Conservation (phyloP, 2,797 vertebrate genomes). For the Tinamus major region DNA sequence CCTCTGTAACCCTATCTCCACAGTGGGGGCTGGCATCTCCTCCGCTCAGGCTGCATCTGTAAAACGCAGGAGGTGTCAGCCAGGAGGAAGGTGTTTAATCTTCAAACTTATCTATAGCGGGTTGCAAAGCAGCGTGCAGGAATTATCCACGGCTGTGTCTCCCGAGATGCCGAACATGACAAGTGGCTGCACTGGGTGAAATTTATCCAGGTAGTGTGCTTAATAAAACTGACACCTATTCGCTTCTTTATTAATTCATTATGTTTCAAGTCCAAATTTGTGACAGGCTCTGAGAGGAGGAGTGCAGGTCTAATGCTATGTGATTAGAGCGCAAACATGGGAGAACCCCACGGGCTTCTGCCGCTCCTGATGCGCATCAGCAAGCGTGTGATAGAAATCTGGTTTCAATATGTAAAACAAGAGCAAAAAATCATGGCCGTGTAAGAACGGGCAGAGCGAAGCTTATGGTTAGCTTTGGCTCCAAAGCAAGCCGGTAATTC, state of each 20-base stretch:
- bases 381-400: not conserved
- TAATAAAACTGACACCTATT: slow-evolving; percentile 54
- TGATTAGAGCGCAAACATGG: fast-evolving
- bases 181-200: slow-evolving; percentile 19
- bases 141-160: slow-evolving; percentile 51
- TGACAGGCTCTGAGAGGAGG: slow-evolving; percentile 50
- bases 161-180: slow-evolving; percentile 37
- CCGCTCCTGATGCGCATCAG: not conserved
- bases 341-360: not conserved
- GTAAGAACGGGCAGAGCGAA: not conserved
- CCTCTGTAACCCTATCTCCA: slow-evolving; percentile 33
- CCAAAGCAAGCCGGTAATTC: not conserved
- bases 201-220: slow-evolving; percentile 38
- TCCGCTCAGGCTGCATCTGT: not conserved
- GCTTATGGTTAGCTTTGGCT: not conserved
- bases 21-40: not conserved
- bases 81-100: slow-evolving; percentile 20
- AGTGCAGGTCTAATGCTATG: not conserved
- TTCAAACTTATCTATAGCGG: slow-evolving; percentile 38
- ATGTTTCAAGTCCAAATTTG: slow-evolving; percentile 51
- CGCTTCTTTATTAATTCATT: slow-evolving; percentile 62
- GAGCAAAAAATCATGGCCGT: not conserved
- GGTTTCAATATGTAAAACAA: not conserved
- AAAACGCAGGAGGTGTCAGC: not conserved
- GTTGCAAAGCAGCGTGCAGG: not conserved